Conservation (phyloP, 2,888 invertebrate species). For the Lamellibrachia columna region DNA sequence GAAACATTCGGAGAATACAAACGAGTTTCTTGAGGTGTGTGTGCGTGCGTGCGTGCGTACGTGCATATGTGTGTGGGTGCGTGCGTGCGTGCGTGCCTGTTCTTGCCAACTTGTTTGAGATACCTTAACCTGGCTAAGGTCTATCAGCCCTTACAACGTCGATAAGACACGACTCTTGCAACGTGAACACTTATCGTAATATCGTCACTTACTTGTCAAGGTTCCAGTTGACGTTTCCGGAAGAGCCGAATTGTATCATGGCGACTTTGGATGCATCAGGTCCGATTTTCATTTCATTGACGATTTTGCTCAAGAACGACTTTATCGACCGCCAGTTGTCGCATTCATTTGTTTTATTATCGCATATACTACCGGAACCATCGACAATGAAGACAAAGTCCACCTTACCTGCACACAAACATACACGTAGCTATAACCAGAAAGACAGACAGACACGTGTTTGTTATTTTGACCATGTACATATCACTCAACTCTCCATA, state of each 20-base stretch:
- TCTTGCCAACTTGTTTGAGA: too few species aligned
- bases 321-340: conserved; percentile 24
- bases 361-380: conserved; percentile 22
- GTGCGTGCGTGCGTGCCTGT: too few species aligned
- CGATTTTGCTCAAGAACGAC: neutral
- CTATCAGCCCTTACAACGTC: too few species aligned
- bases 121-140: too few species aligned
- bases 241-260: conserved; percentile 19
- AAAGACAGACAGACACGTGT: too few species aligned
- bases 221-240: conserved; percentile 13
- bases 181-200: too few species aligned
- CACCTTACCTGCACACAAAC: conserved; percentile 20
- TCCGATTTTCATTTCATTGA: neutral
- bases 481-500: too few species aligned
- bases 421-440: neutral
- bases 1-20: too few species aligned
- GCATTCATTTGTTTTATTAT: neutral
- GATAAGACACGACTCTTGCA: neutral
- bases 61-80: too few species aligned
- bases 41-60: too few species aligned
- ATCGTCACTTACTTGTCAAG: neutral
- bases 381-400: conserved; percentile 26
- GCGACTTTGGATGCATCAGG: conserved; percentile 17
- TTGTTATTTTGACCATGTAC: too few species aligned
- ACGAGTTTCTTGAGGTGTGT: too few species aligned